Evolutionary conservation across 2,113 vertebrate species (phyloP).

Genomic region (Gorilla gorilla): DNA sequence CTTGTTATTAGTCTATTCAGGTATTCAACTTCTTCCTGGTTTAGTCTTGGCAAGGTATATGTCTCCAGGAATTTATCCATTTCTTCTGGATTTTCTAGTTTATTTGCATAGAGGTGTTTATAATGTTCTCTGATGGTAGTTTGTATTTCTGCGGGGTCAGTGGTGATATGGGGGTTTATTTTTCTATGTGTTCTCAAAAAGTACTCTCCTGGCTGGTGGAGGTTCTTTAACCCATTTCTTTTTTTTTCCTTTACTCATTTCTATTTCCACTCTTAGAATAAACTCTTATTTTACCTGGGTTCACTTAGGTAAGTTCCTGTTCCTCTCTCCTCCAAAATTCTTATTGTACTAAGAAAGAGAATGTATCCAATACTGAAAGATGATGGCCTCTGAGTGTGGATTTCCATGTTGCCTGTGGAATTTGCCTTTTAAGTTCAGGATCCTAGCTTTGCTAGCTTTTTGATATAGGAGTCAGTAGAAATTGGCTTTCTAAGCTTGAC

Average conservation of each 20-base stretch:
- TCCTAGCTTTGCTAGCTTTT: background rate
- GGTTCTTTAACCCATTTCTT: background rate
- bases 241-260: background rate
- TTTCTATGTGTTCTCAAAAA: background rate
- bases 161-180: background rate
- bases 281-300: background rate
- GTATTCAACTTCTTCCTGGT: no score
- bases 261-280: background rate
- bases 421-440: background rate
- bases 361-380: background rate
- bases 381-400: background rate
- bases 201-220: background rate
- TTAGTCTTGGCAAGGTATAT: no score
- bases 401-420: background rate
- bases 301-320: background rate
- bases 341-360: background rate
- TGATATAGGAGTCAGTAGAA: background rate
- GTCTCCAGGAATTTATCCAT: no score
- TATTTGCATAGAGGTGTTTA: no score
- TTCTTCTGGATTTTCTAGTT: no score
- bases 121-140: no score
- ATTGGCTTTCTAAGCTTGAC: background rate
- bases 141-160: no score
- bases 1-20: no score
- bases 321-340: slow-evolving; percentile 23